phyloP scores from a whole-genome alignment of 1,140 invertebrate genomes.

The Leptoteleia sp. region DNA sequence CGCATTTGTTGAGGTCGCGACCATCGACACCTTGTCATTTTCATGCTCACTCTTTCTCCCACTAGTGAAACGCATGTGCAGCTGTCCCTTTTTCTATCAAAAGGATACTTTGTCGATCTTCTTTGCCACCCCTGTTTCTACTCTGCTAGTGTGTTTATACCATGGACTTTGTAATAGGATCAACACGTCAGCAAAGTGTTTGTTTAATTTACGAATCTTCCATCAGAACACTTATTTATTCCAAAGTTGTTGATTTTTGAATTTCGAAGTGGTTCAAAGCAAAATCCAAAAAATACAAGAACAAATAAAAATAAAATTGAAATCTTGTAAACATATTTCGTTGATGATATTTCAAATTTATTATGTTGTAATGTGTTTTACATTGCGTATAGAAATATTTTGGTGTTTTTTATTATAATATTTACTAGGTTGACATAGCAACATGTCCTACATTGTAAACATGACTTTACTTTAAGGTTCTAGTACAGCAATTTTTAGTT shows the following conservation, averaged over 20 bases:
- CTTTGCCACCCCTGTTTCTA: slow-evolving; percentile 39
- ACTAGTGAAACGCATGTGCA: slow-evolving; percentile 14
- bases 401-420: too few species aligned
- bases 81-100: slow-evolving; percentile 38
- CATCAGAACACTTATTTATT: slow-evolving; percentile 7
- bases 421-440: too few species aligned
- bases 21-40: slow-evolving; percentile 28
- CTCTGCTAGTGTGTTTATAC: slow-evolving; percentile 13
- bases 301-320: too few species aligned
- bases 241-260: slow-evolving; percentile 5
- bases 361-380: too few species aligned
- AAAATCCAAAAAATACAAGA: too few species aligned
- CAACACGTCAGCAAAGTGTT: slow-evolving; percentile 76
- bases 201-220: slow-evolving; percentile 77
- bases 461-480: too few species aligned
- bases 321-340: too few species aligned
- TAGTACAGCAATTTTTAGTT: too few species aligned
- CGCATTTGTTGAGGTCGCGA: slow-evolving; percentile 67
- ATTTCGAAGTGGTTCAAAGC: neutral
- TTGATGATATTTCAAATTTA: too few species aligned
- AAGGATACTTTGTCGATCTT: slow-evolving; percentile 35
- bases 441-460: too few species aligned
- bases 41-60: slow-evolving; percentile 68
- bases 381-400: too few species aligned
- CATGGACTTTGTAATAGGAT: slow-evolving; percentile 67